phyloP scores from a whole-genome alignment of 1,140 invertebrate species.

The Parasteatoda tepidariorum region DNA sequence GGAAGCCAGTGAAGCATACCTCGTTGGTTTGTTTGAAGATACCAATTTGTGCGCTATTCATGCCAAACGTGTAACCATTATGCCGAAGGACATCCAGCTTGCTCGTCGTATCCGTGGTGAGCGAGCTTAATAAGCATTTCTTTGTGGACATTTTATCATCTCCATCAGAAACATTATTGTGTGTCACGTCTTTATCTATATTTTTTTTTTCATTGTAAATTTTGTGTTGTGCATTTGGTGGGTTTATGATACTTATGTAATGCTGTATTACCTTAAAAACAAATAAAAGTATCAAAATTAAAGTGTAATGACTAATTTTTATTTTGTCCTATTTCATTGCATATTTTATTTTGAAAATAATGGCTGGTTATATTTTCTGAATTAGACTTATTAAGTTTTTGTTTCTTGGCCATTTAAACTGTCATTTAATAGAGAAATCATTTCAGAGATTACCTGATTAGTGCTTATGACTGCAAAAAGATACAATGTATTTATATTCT shows the following conservation, averaged over 20 bases:
- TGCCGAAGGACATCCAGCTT: conserved; percentile 95
- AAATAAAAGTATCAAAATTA: not conserved
- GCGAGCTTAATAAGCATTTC: conserved; percentile 61
- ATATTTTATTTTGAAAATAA: no score
- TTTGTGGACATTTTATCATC: conserved; percentile 15
- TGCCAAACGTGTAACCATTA: conserved; percentile 93
- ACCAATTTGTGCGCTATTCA: conserved; percentile 95
- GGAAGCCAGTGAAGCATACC: conserved; percentile 90
- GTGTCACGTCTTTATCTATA: conserved; percentile 6
- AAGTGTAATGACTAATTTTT: not conserved
- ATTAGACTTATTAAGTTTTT: no score
- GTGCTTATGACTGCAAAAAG: no score
- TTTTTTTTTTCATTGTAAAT: conserved; percentile 15
- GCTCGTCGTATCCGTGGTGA: conserved; percentile 76
- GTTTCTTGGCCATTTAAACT: no score
- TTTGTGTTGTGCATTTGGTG: conserved; percentile 10
- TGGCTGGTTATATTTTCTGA: no score
- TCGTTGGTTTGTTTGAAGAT: conserved; percentile 90
- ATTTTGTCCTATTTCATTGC: no score
- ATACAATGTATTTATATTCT: no score
- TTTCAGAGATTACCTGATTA: no score
- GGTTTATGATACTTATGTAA: not conserved
- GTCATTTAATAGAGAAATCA: no score
- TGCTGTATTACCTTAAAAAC: no score
- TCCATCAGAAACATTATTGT: conserved; percentile 26